Evolutionary conservation across 2,888 invertebrate species (phyloP).

Genomic region (Cordylochernes scorpioides): DNA sequence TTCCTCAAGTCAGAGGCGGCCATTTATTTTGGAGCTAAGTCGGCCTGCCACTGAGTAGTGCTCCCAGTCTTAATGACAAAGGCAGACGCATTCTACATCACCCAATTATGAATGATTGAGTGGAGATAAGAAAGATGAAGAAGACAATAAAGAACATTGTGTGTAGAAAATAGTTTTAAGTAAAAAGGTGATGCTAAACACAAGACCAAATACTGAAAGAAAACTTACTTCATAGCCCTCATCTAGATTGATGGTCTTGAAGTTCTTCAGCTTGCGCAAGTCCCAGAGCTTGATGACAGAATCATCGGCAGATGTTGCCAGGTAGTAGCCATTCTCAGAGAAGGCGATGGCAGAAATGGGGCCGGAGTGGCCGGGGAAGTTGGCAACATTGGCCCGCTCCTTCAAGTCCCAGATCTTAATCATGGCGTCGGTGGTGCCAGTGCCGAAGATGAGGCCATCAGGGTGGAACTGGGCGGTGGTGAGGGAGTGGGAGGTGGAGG

Average conservation of each 20-base stretch:
- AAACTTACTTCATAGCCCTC: slow-evolving; percentile 71
- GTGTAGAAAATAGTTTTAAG: neutral
- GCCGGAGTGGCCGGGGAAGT: slow-evolving; percentile 86
- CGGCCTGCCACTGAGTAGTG: too few species aligned
- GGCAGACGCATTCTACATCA: too few species aligned
- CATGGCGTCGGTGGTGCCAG: slow-evolving; percentile 71
- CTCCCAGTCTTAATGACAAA: too few species aligned
- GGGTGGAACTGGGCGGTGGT: slow-evolving; percentile 98
- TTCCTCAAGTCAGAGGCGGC: too few species aligned
- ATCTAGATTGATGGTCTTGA: slow-evolving; percentile 79
- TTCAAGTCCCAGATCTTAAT: slow-evolving; percentile 99
- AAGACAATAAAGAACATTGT: neutral
- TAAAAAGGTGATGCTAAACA: neutral
- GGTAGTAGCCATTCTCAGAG: slow-evolving; percentile 96
- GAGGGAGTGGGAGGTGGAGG: slow-evolving; percentile 26
- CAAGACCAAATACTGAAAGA: slow-evolving; percentile 1
- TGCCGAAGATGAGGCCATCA: slow-evolving; percentile 94
- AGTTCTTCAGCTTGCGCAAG: slow-evolving; percentile 89
- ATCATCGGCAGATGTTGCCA: slow-evolving; percentile 94
- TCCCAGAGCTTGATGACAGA: slow-evolving; percentile 96
- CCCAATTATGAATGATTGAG: too few species aligned
- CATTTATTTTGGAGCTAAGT: too few species aligned
- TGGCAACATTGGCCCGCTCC: slow-evolving; percentile 87
- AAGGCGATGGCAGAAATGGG: slow-evolving; percentile 90
- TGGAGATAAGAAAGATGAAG: neutral